Base-by-base conservation (phyloP, 2,888 invertebrate species). In the Leucozona laternaria region DNA sequence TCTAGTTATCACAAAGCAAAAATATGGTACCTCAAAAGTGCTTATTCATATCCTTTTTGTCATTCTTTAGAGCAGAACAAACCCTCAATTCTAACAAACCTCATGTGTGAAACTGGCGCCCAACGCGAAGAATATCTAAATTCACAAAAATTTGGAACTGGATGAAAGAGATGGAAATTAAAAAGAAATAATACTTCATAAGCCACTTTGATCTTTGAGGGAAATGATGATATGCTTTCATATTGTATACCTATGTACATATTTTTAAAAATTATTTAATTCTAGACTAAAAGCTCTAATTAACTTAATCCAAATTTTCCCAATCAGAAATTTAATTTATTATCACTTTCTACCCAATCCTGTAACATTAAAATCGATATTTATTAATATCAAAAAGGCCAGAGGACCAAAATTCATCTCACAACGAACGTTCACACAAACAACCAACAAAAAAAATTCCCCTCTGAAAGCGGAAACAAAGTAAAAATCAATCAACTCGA, bases 401-500 rank as follows among this genome's bases (percentile, higher is more conserved):
- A 40, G 8, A 45, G 22, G 17, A 13, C 34, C 43, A 11, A 40
- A 58, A 53, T 53, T 58, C 50, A 73, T 68, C n/a, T 40, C 0
- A 58, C 0, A 58, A 34, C 64, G 31, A 45, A 48, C 6, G 8
- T 48, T 28, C 25, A 15, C 4, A 6, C 6, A 13, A 4, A 62
- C 5, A 75, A 34, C 28, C 53, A 64, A 60, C 11, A 60, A 13
- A 15, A 58, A 50, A 40, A 70, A 13, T 17, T 4, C 34, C 48
- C 40, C 22, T 40, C 73, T 34, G 17, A 50, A 43, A 64, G 37
- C 70, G 64, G 82, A 79, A 79, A 79, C 82, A 86, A 75, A 82
- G 78, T 81, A 81, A 86, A 86, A 82, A 86, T 86, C 86, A 82
- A 86, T 82, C 82, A 86, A 78, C 73, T 82, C 45, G 86, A 78